These are phyloP conservation scores for Silurus glanis DNA, from an alignment of 2,113 vertebrate species.

Conservation along the genomic window DNA sequence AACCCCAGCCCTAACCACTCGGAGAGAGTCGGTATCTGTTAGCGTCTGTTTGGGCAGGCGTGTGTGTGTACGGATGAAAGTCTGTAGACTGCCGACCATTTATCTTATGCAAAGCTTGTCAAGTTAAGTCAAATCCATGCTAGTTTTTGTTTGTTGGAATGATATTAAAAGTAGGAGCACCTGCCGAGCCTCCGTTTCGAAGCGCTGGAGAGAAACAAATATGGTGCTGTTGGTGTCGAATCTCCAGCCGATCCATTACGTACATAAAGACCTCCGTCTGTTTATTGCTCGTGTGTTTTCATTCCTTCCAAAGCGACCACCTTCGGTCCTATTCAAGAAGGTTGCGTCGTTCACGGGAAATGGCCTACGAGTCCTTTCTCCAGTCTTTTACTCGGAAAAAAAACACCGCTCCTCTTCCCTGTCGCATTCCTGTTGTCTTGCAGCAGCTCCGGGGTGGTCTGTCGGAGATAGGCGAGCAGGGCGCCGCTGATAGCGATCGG, in stretches of 20 bases:
- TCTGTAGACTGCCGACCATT: not conserved
- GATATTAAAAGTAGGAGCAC: slow-evolving; percentile 37
- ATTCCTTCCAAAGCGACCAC: slow-evolving; percentile 29
- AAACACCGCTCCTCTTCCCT: slow-evolving; percentile 18
- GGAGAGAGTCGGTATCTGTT: not conserved
- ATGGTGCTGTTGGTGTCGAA: not conserved
- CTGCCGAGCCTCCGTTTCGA: not conserved
- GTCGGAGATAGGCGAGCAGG: slow-evolving; percentile 46
- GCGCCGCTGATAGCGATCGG: slow-evolving; percentile 53
- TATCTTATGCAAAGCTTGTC: slow-evolving; percentile 26
- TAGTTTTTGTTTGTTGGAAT: slow-evolving; percentile 2
- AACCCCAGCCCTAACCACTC: not conserved
- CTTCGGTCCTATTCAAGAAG: not conserved
- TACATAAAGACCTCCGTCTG: slow-evolving; percentile 18
- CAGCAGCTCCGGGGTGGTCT: slow-evolving; percentile 53
- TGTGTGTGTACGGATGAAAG: not conserved
- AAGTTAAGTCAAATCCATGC: slow-evolving; percentile 18
- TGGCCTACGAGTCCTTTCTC: not conserved
- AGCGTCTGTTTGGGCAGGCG: not conserved
- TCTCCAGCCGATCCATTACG: not conserved
- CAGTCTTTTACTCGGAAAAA: not conserved
- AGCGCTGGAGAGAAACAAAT: not conserved
- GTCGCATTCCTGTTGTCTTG: slow-evolving; percentile 24
- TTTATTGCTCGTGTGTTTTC: slow-evolving; percentile 35
- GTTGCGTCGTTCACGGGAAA: not conserved